A percentile compares a stretch with the other conserved stretches of the same genome.
These are phyloP conservation scores for Drosophila sulfurigaster DNA, from an alignment of 1,140 invertebrate species.

Conservation along the genomic window DNA sequence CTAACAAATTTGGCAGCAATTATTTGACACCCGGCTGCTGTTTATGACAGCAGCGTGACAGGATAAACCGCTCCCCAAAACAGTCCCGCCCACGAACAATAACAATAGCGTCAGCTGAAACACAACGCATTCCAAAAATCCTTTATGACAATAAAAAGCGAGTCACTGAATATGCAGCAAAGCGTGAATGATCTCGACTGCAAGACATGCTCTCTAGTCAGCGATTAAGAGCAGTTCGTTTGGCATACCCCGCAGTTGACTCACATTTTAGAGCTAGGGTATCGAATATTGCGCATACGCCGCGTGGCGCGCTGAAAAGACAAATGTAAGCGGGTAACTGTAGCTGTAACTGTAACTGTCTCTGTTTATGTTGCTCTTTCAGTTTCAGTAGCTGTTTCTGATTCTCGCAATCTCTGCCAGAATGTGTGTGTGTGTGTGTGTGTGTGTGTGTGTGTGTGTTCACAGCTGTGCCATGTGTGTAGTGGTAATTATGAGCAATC, in stretches of 20 bases:
- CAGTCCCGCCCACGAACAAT: not conserved
- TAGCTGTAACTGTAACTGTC: conserved; percentile 31
- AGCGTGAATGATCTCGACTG: not conserved
- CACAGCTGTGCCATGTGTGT: conserved; percentile 49
- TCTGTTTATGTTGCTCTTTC: conserved; percentile 29
- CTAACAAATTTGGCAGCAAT: conserved; percentile 42
- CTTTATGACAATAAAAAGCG: conserved; percentile 30
- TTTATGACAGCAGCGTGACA: conserved; percentile 38
- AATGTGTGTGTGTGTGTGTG: conserved; percentile 26
- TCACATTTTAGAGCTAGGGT: not conserved
- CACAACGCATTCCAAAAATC: conserved; percentile 28
- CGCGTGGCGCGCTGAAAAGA: conserved; percentile 57
- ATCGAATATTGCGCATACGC: conserved; percentile 63
- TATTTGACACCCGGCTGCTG: conserved; percentile 39
- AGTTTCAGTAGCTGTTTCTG: conserved; percentile 9
- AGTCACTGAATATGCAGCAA: not conserved
- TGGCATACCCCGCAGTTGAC: not conserved
- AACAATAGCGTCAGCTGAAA: conserved; percentile 8
- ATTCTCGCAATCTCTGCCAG: conserved; percentile 6
- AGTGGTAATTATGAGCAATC: conserved; percentile 76
- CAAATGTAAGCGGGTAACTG: conserved; percentile 49
- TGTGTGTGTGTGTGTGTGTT: conserved; percentile 30
- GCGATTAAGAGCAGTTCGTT: no score
- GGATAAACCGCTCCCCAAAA: conserved; percentile 24
- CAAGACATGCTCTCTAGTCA: not conserved